These are phyloP conservation scores for Xestia sexstrigata DNA, from an alignment of 2,888 invertebrate species.

Conservation along the genomic window DNA sequence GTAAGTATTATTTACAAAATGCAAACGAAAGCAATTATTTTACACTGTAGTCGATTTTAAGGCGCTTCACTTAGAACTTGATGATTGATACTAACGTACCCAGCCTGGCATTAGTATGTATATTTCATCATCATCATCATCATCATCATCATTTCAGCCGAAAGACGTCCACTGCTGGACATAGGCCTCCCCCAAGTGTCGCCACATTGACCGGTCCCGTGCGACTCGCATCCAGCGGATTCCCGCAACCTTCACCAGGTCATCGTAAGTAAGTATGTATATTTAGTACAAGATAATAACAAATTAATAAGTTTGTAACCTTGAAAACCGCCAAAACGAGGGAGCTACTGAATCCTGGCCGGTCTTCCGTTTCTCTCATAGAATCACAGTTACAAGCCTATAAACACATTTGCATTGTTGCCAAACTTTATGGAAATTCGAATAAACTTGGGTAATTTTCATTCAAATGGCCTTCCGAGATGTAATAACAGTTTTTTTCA, in stretches of 20 bases:
- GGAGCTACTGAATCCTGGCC: neutral
- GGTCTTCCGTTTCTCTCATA: slow-evolving; percentile 25
- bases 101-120: neutral
- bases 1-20: neutral
- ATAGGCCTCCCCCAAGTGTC: too few species aligned
- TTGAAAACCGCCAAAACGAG: neutral
- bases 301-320: neutral
- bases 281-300: neutral
- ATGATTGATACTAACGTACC: neutral
- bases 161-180: too few species aligned
- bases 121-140: too few species aligned
- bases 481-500: slow-evolving; percentile 15
- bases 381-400: slow-evolving; percentile 27
- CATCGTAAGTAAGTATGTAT: too few species aligned
- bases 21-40: neutral
- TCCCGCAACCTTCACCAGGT: too few species aligned
- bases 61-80: neutral
- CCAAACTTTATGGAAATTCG: slow-evolving; percentile 64
- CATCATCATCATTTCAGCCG: too few species aligned
- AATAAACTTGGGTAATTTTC: slow-evolving; percentile 58
- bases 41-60: neutral
- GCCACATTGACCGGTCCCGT: too few species aligned
- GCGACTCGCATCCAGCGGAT: too few species aligned
- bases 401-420: slow-evolving; percentile 50
- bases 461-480: slow-evolving; percentile 51